Conservation (phyloP, 2,797 vertebrate genomes). For the Cyprinella venusta region DNA sequence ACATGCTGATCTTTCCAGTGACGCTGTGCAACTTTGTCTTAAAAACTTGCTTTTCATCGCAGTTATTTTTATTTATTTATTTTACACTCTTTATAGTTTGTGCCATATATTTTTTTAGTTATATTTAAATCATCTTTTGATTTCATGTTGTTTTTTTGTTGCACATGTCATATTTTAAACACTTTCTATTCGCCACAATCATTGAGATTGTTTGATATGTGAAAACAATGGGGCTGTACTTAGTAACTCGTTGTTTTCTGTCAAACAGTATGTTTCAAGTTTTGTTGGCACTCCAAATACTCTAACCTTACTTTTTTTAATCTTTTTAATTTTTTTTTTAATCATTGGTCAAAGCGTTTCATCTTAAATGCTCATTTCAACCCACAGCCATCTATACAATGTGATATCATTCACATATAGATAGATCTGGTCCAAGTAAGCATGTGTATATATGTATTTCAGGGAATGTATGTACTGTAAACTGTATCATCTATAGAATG, state of each 20-base stretch:
- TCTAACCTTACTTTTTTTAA: not conserved
- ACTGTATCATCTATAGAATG: slow-evolving; percentile 80
- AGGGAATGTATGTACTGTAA: slow-evolving; percentile 84
- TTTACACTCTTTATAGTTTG: slow-evolving; percentile 6
- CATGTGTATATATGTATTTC: slow-evolving; percentile 83
- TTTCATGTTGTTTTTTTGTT: slow-evolving; percentile 8
- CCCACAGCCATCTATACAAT: slow-evolving; percentile 17
- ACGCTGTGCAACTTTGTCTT: not conserved
- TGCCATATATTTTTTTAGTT: slow-evolving; percentile 42
- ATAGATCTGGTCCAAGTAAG: slow-evolving; percentile 64
- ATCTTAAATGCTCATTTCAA: not conserved
- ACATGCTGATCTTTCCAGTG: slow-evolving; percentile 5
- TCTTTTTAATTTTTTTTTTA: not conserved
- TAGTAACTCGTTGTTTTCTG: slow-evolving; percentile 3
- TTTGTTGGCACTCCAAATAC: not conserved
- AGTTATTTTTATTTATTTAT: not conserved
- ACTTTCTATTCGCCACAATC: not conserved
- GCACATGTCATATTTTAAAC: not conserved
- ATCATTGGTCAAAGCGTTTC: slow-evolving; percentile 14
- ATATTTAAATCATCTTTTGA: not conserved
- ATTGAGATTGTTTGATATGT: slow-evolving; percentile 7
- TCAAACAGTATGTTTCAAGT: slow-evolving; percentile 27
- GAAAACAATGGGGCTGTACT: slow-evolving; percentile 12
- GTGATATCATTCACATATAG: slow-evolving; percentile 51
- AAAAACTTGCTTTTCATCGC: slow-evolving; percentile 1